Evolutionary conservation across 2,888 invertebrate genomes (phyloP).

Genomic region (Cataglyphis livida): DNA sequence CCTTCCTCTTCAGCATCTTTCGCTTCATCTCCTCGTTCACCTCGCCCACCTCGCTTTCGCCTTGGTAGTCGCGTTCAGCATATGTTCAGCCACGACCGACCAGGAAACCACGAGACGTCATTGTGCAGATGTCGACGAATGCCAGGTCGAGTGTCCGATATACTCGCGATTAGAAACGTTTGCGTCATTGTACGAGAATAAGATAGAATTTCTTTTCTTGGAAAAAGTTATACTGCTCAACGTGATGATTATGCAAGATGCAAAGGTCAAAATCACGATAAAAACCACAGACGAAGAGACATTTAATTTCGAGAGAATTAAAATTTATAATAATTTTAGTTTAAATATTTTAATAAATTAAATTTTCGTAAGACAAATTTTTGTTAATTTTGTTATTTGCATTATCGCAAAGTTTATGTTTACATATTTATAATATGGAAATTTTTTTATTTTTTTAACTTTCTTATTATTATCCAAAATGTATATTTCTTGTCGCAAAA

Average conservation of each 20-base stretch:
- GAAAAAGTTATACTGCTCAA: background rate
- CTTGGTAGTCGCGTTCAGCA: conserved; percentile 63
- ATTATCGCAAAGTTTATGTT: background rate
- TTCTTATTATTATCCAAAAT: background rate
- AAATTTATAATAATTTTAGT: background rate
- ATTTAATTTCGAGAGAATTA: background rate
- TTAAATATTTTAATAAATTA: background rate
- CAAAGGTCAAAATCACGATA: background rate
- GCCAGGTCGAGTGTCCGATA: conserved; percentile 47
- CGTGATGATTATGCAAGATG: conserved; percentile 10
- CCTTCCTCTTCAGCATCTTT: conserved; percentile 29
- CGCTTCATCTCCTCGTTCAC: background rate
- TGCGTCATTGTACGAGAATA: conserved; percentile 8
- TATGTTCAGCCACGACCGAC: conserved; percentile 61
- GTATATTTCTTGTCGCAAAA: background rate
- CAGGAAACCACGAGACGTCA: conserved; percentile 67
- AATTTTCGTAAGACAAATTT: background rate
- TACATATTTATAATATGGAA: background rate
- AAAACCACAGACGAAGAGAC: background rate
- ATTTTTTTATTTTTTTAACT: background rate
- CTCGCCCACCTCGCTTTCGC: conserved; percentile 22
- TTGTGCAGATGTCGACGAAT: conserved; percentile 62
- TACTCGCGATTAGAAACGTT: conserved; percentile 26
- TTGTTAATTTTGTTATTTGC: background rate
- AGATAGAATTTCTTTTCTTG: conserved; percentile 4